Evolutionary conservation across 2,113 vertebrate genomes (phyloP).

Genomic region (Pleuronectes platessa): DNA sequence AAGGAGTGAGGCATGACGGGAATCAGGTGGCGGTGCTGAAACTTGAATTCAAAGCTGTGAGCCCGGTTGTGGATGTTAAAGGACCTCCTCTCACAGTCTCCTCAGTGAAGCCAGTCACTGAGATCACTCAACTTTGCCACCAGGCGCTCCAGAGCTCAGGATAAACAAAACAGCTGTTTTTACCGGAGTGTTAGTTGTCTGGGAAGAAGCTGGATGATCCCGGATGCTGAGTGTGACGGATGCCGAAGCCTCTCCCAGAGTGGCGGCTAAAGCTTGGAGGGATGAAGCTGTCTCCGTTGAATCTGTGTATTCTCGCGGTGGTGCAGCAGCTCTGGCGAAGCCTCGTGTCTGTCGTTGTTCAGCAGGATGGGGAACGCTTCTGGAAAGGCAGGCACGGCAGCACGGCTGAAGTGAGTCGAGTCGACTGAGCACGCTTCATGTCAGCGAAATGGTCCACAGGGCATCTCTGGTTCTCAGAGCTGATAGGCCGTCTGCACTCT

Average conservation of each 20-base stretch:
- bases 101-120: constrained; percentile 25
- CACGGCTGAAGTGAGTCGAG: constrained; percentile 75
- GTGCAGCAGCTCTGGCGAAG: constrained; percentile 35
- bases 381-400: constrained; percentile 55
- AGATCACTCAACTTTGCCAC: constrained; percentile 39
- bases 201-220: constrained; percentile 47
- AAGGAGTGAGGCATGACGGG: constrained; percentile 82
- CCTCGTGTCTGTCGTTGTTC: constrained; percentile 54
- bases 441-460: constrained; percentile 77
- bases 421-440: constrained; percentile 73
- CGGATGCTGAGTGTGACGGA: constrained; percentile 46
- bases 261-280: constrained; percentile 56
- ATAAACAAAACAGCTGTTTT: constrained; percentile 16
- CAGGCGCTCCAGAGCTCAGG: constrained; percentile 52
- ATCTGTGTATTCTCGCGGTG: constrained; percentile 20
- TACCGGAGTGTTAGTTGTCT: constrained; percentile 39
- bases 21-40: constrained; percentile 37
- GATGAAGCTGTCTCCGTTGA: constrained; percentile 47
- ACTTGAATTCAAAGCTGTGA: constrained; percentile 46
- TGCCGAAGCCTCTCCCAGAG: constrained; percentile 31
- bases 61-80: constrained; percentile 42
- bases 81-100: constrained; percentile 45
- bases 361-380: constrained; percentile 65
- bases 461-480: constrained; percentile 74
- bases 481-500: constrained; percentile 79